phyloP scores from a whole-genome alignment of 2,797 vertebrate species.

The Onychomys leucogaster region DNA sequence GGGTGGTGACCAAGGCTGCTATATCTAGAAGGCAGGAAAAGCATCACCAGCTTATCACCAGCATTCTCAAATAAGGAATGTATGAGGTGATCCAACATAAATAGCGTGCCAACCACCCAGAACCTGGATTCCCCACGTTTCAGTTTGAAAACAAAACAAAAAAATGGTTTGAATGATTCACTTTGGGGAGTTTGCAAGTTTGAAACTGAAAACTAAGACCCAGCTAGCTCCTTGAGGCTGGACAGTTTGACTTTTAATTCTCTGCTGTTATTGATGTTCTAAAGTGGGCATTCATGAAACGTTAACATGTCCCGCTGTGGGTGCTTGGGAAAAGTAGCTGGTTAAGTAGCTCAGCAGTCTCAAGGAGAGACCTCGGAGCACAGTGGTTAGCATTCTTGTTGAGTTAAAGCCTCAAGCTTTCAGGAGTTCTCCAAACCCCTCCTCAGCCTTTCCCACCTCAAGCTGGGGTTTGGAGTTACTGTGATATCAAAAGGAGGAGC shows the following conservation, averaged over 20 bases:
- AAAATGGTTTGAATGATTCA: slow-evolving; percentile 28
- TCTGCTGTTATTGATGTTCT: slow-evolving; percentile 29
- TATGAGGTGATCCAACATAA: background rate
- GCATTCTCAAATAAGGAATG: background rate
- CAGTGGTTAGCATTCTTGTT: slow-evolving; percentile 17
- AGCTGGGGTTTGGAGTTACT: slow-evolving; percentile 38
- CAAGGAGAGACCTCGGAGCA: slow-evolving; percentile 60
- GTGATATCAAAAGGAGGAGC: slow-evolving; percentile 75
- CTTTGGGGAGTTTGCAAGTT: slow-evolving; percentile 40
- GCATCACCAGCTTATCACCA: background rate
- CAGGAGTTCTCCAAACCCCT: slow-evolving; percentile 30
- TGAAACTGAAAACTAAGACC: slow-evolving; percentile 33
- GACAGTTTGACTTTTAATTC: slow-evolving; percentile 1
- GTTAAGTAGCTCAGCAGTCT: slow-evolving; percentile 42
- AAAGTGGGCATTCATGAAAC: background rate
- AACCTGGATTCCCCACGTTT: background rate
- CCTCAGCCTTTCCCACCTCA: slow-evolving; percentile 38
- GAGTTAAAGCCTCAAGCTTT: slow-evolving; percentile 67
- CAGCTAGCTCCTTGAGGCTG: background rate
- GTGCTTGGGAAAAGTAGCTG: slow-evolving; percentile 32
- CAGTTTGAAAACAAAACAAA: slow-evolving; percentile 27
- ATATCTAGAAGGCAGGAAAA: background rate
- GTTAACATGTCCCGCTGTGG: background rate
- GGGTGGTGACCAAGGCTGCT: background rate
- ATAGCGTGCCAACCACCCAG: background rate